Percentiles rank a stretch among this genome's conserved stretches.
Conservation (phyloP, 2,888 invertebrate species). For the Acrobasis suavella region DNA sequence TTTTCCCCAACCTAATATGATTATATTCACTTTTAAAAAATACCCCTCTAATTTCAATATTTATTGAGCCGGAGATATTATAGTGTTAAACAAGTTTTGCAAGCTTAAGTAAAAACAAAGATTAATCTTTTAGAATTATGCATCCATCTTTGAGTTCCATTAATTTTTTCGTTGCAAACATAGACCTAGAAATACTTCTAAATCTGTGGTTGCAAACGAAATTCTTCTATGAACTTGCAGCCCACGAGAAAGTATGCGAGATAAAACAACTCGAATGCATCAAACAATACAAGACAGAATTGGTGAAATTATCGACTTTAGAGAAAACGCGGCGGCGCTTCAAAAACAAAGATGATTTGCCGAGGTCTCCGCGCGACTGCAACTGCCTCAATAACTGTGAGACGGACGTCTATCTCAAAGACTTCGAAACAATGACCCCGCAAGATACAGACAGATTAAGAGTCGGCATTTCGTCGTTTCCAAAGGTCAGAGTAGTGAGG, state of each 20-base stretch:
- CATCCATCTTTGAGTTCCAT: too few species aligned
- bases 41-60: too few species aligned
- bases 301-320: constrained; percentile 52
- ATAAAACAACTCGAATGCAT: constrained; percentile 62
- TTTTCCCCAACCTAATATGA: too few species aligned
- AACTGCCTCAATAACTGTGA: constrained; percentile 67
- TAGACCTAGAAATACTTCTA: too few species aligned
- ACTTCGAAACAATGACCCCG: constrained; percentile 44
- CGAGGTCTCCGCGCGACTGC: constrained; percentile 58
- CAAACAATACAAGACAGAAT: constrained; percentile 55
- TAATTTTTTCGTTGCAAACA: too few species aligned
- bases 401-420: constrained; percentile 59
- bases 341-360: constrained; percentile 42
- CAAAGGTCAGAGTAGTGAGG: constrained; percentile 85
- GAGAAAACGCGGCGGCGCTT: constrained; percentile 48
- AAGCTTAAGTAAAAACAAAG: too few species aligned
- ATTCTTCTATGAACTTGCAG: constrained; percentile 40
- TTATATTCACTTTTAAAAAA: too few species aligned
- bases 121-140: too few species aligned
- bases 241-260: constrained; percentile 61
- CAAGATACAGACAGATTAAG: constrained; percentile 51
- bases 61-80: too few species aligned
- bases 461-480: constrained; percentile 84
- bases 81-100: too few species aligned
- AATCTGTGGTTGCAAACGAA: not conserved